A percentile compares a stretch with the other conserved stretches of the same genome.
These are phyloP conservation scores for Agrochola macilenta DNA, from an alignment of 2,888 invertebrate genomes.

Conservation along the genomic window DNA sequence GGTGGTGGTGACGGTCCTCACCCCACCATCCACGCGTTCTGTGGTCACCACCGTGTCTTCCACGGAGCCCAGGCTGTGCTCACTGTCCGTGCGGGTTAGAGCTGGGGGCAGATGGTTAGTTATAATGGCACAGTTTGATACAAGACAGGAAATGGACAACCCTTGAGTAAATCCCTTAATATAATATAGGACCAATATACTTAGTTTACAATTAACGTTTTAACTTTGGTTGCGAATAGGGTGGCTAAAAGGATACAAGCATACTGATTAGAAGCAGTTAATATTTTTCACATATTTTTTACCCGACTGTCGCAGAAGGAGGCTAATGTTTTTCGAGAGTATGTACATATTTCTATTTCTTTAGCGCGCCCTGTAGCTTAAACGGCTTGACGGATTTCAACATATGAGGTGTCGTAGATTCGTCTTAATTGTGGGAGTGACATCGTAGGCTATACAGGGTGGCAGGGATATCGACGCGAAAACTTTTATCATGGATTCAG, in stretches of 20 bases:
- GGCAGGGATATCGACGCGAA: no score
- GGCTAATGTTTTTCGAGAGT: no score
- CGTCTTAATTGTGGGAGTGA: no score
- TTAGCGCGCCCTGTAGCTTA: no score
- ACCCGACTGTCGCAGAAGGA: no score
- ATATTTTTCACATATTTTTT: neutral
- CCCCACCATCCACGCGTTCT: conserved; percentile 71
- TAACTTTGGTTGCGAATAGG: neutral
- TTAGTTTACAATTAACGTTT: neutral
- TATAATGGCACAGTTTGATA: neutral
- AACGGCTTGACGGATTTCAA: no score
- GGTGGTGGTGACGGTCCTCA: conserved; percentile 75
- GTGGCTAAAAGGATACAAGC: neutral
- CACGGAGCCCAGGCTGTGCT: conserved; percentile 83
- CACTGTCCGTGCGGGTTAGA: conserved; percentile 83
- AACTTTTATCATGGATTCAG: no score
- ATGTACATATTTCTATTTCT: no score
- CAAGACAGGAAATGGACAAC: neutral
- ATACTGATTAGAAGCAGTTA: neutral
- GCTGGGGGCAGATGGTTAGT: conserved; percentile 67
- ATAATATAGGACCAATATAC: neutral
- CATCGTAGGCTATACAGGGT: no score
- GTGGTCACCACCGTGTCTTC: conserved; percentile 79
- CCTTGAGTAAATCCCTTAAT: neutral
- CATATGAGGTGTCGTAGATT: no score